Conservation (phyloP, 2,797 vertebrate species). For the Liparis tanakae region DNA sequence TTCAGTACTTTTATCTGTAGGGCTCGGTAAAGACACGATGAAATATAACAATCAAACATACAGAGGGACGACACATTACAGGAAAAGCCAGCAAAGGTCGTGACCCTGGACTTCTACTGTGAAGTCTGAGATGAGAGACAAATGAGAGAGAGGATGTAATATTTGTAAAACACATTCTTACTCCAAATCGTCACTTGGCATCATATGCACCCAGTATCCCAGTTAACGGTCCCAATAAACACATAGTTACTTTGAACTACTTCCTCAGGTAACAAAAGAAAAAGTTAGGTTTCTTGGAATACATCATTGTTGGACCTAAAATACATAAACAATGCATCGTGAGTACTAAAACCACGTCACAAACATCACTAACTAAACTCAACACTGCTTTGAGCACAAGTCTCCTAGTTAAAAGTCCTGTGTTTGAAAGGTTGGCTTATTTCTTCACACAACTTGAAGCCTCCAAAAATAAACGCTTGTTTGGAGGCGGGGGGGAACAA, state of each 20-base stretch:
- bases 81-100: background rate
- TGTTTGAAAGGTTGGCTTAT: background rate
- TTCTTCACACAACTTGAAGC: background rate
- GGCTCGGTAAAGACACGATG: constrained; percentile 5
- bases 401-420: no score
- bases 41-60: constrained; percentile 22
- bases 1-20: constrained; percentile 20
- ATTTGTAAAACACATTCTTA: background rate
- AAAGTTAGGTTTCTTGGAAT: no score
- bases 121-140: background rate
- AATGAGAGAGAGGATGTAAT: background rate
- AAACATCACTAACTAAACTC: no score
- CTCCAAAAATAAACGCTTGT: background rate
- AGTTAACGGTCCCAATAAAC: no score
- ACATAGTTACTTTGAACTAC: no score
- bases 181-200: no score
- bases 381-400: no score
- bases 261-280: no score
- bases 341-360: no score
- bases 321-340: no score
- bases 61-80: constrained; percentile 23
- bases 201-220: no score
- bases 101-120: background rate
- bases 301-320: no score
- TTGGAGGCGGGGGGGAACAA: background rate